Conservation (phyloP, 1,140 invertebrate genomes). For the Penaeus vannamei region DNA sequence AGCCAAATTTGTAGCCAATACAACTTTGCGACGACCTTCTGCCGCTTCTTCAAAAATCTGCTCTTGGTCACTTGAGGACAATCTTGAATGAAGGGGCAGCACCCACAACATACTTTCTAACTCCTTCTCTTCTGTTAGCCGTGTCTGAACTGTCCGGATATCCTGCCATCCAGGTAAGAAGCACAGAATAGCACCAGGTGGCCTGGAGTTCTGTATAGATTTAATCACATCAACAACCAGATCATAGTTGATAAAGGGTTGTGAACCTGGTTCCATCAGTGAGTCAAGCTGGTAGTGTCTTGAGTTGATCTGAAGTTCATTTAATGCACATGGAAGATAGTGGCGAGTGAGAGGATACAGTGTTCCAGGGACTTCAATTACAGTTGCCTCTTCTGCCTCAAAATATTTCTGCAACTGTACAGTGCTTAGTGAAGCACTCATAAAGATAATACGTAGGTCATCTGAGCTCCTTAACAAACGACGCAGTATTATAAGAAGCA, state of each 20-base stretch:
- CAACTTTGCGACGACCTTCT: slow-evolving; percentile 82
- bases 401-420: slow-evolving; percentile 86
- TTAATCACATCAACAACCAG: slow-evolving; percentile 44
- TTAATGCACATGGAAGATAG: slow-evolving; percentile 25
- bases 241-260: slow-evolving; percentile 76
- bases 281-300: slow-evolving; percentile 10
- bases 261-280: slow-evolving; percentile 24
- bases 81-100: slow-evolving; percentile 86
- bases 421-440: slow-evolving; percentile 87
- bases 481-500: slow-evolving; percentile 85
- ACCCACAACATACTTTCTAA: slow-evolving; percentile 72
- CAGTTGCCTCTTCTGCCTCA: slow-evolving; percentile 72
- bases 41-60: slow-evolving; percentile 80
- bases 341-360: slow-evolving; percentile 63
- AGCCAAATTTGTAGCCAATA: slow-evolving; percentile 93
- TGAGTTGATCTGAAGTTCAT: slow-evolving; percentile 20
- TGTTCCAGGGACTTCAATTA: slow-evolving; percentile 52
- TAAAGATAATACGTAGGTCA: slow-evolving; percentile 86
- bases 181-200: slow-evolving; percentile 75
- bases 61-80: slow-evolving; percentile 85
- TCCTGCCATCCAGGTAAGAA: slow-evolving; percentile 80
- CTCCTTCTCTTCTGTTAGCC: slow-evolving; percentile 68
- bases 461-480: slow-evolving; percentile 79
- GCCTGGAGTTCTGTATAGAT: slow-evolving; percentile 70
- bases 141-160: slow-evolving; percentile 71